Conservation (phyloP, 2,797 vertebrate species). For the Hypotaenidia okinawae region DNA sequence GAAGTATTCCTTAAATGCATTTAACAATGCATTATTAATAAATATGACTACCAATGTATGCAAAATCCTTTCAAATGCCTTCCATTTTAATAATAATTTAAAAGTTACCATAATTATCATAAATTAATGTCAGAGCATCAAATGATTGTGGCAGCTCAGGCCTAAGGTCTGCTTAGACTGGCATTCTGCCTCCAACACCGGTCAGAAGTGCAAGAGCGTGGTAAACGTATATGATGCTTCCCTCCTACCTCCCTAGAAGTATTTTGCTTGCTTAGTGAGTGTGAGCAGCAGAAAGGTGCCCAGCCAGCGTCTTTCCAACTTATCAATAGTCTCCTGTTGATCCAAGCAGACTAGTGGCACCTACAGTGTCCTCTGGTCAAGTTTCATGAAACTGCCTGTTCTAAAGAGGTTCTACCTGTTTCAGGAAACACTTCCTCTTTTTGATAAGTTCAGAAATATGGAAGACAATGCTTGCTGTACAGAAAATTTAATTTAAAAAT, state of each 20-base stretch:
- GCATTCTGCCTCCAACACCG: neutral
- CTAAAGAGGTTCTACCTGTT: neutral
- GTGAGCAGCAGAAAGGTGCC: neutral
- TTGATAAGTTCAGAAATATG: neutral
- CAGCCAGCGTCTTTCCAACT: neutral
- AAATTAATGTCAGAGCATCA: constrained; percentile 33
- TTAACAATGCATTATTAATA: neutral
- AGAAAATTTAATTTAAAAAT: neutral
- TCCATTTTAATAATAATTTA: neutral
- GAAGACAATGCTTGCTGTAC: neutral
- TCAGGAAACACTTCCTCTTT: neutral
- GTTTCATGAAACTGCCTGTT: neutral
- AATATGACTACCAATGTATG: neutral
- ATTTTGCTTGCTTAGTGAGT: neutral
- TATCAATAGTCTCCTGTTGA: neutral
- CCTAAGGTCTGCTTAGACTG: neutral
- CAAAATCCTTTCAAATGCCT: neutral
- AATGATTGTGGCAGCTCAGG: neutral
- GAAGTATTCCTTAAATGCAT: neutral
- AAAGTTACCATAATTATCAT: neutral
- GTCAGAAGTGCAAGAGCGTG: neutral
- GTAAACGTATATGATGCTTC: neutral
- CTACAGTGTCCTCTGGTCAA: neutral
- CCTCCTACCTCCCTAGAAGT: neutral
- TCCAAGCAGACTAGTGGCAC: neutral